Evolutionary conservation across 2,888 invertebrate genomes (phyloP).

Genomic region (Drosophila monieri): DNA sequence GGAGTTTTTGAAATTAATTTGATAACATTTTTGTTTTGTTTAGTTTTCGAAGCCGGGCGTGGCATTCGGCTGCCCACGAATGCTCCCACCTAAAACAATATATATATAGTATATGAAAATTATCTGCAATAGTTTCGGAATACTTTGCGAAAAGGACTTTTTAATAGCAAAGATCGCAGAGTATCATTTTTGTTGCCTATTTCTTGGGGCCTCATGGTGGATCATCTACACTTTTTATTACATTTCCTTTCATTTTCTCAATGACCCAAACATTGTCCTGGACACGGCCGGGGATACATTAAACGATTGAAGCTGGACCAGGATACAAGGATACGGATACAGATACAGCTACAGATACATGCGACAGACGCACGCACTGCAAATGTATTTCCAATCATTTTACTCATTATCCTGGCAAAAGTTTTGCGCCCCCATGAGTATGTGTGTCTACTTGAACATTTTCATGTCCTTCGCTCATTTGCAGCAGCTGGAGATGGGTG

Average conservation of each 20-base stretch:
- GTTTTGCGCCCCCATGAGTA: conserved; percentile 49
- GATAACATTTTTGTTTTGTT: conserved; percentile 59
- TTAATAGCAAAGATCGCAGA: not conserved
- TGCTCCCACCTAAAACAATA: conserved; percentile 18
- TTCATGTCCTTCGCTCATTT: conserved; percentile 57
- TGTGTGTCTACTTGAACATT: conserved; percentile 54
- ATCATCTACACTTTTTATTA: not conserved
- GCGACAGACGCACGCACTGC: conserved; percentile 63
- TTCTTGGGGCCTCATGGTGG: not conserved
- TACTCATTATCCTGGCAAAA: conserved; percentile 77
- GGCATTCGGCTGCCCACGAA: conserved; percentile 19
- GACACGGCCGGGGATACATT: conserved; percentile 32
- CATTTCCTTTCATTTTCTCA: not conserved
- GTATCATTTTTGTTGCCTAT: not conserved
- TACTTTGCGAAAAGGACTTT: not conserved
- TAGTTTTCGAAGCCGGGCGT: conserved; percentile 33
- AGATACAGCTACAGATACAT: conserved; percentile 39
- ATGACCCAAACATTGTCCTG: conserved; percentile 36
- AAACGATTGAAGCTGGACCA: conserved; percentile 22
- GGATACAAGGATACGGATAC: not conserved
- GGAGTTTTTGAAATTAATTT: conserved; percentile 78
- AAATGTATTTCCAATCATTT: conserved; percentile 79
- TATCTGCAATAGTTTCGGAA: conserved; percentile 18
- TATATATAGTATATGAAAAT: conserved; percentile 15
- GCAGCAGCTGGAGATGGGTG: conserved; percentile 25